Conservation (phyloP, 1,140 invertebrate species). For the Cydia strobilella region DNA sequence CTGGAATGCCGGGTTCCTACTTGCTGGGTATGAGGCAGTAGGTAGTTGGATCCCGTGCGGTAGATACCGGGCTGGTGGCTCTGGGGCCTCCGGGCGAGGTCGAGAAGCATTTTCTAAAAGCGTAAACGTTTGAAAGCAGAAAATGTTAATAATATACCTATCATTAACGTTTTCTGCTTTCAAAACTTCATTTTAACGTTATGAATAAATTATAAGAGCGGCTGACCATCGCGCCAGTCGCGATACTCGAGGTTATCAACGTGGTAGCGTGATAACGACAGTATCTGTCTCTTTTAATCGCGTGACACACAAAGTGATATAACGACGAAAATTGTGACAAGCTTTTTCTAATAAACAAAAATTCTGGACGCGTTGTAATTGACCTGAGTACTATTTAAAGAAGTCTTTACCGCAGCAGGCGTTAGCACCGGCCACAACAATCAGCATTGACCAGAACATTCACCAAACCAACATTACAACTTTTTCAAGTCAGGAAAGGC, state of each 20-base stretch:
- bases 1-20: background rate
- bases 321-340: no score
- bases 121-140: background rate
- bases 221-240: no score
- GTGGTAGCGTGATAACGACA: no score
- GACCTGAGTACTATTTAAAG: background rate
- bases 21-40: background rate
- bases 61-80: background rate
- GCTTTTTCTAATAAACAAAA: background rate
- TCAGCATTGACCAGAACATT: background rate
- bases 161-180: no score
- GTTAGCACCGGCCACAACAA: background rate
- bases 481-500: background rate
- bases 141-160: no score
- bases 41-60: background rate
- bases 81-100: background rate
- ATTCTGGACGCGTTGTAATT: background rate
- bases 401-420: background rate
- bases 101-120: background rate
- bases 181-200: no score
- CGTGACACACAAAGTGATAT: no score
- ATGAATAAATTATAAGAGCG: no score
- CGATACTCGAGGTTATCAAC: no score
- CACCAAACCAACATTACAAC: background rate
- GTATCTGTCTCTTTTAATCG: no score